Percentiles rank a stretch among this genome's conserved stretches.
phyloP scores from a whole-genome alignment of 2,113 vertebrate species.

The Eurystomus gularis region DNA sequence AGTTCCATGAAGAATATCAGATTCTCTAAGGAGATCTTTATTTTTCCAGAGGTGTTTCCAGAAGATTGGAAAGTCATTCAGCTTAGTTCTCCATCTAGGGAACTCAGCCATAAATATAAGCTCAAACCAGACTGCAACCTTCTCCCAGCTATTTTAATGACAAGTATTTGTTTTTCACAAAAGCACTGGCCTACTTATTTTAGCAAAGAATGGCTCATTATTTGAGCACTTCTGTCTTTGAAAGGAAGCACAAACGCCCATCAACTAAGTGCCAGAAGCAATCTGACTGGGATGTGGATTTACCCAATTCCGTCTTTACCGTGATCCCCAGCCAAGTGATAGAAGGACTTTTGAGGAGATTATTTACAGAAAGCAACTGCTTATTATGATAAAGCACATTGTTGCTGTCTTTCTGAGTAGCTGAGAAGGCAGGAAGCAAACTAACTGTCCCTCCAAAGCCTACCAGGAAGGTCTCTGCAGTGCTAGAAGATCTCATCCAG shows the following conservation, averaged over 20 bases:
- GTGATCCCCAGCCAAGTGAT: background rate
- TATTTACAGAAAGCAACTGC: background rate
- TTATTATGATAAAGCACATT: background rate
- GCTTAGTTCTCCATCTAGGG: background rate
- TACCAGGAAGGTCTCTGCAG: background rate
- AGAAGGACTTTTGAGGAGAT: background rate
- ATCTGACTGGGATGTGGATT: background rate
- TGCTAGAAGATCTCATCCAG: background rate
- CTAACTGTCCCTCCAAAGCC: background rate
- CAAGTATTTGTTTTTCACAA: constrained; percentile 10
- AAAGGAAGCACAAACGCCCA: background rate
- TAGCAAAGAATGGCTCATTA: constrained; percentile 29
- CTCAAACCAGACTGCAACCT: background rate
- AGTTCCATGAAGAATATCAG: background rate
- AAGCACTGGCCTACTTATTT: constrained; percentile 27
- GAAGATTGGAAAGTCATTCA: constrained; percentile 3
- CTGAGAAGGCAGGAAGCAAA: background rate
- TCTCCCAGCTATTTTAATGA: constrained; percentile 33
- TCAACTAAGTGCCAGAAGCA: background rate
- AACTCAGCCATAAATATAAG: constrained; percentile 4
- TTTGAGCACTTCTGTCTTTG: background rate
- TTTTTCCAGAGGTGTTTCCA: background rate
- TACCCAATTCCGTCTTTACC: background rate
- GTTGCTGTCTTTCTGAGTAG: background rate
- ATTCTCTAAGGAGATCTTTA: background rate